Percentiles rank a stretch among this genome's conserved stretches.
These are phyloP conservation scores for Pseudeuparius sepicola DNA, from an alignment of 2,888 invertebrate species.

Conservation along the genomic window DNA sequence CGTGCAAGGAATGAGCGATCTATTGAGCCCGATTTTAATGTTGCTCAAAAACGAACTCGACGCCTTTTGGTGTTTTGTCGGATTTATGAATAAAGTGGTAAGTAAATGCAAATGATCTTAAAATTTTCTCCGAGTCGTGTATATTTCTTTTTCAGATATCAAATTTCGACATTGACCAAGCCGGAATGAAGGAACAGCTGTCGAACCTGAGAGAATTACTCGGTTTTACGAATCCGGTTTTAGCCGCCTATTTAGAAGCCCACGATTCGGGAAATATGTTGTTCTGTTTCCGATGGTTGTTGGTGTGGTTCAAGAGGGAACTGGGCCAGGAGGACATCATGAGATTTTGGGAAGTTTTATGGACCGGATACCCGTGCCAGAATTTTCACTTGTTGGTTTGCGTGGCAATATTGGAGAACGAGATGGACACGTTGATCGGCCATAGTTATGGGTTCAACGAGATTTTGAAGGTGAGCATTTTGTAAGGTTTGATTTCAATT, in stretches of 20 bases:
- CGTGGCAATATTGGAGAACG: constrained; percentile 84
- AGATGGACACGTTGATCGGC: constrained; percentile 79
- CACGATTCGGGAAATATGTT: constrained; percentile 95
- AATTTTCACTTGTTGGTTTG: constrained; percentile 94
- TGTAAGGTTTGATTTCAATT: constrained; percentile 6
- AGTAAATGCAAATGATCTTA: constrained; percentile 32
- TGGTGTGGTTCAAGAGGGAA: constrained; percentile 88
- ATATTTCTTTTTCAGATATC: constrained; percentile 33
- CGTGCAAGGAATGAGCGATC: constrained; percentile 96
- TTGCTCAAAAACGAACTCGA: constrained; percentile 89
- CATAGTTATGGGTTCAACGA: constrained; percentile 92
- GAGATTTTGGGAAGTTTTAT: constrained; percentile 89
- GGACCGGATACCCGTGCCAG: constrained; percentile 89
- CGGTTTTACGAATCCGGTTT: constrained; percentile 69
- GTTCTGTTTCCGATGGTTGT: constrained; percentile 97
- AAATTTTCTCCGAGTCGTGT: constrained; percentile 4
- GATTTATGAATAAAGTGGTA: constrained; percentile 93
- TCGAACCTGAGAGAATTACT: constrained; percentile 74
- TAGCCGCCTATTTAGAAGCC: constrained; percentile 75
- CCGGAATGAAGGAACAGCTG: constrained; percentile 90
- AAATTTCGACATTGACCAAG: constrained; percentile 96
- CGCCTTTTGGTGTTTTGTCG: constrained; percentile 98
- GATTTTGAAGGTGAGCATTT: constrained; percentile 68
- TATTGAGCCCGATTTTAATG: constrained; percentile 84
- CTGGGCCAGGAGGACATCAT: constrained; percentile 78